phyloP scores from a whole-genome alignment of 92 coral and sea anemone genomes.

The Epizoanthus stellaris region DNA sequence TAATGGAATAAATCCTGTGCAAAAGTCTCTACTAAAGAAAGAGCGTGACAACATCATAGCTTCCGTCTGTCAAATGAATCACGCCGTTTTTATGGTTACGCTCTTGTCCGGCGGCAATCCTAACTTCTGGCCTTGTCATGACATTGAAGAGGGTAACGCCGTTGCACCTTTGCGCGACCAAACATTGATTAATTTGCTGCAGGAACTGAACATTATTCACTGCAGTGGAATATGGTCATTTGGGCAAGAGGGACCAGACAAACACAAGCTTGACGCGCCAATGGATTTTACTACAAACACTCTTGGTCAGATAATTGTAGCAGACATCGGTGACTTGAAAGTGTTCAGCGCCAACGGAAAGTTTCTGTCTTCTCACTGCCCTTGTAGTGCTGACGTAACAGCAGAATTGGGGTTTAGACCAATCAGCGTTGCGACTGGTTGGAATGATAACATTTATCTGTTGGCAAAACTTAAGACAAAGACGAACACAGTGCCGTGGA shows the following conservation, averaged over 20 bases:
- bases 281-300: slow-evolving; percentile 26
- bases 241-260: slow-evolving; percentile 2
- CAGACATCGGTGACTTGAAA: slow-evolving; percentile 27
- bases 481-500: background rate
- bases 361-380: slow-evolving; percentile 9
- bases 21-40: background rate
- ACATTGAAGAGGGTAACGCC: background rate
- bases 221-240: slow-evolving; percentile 34
- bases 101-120: slow-evolving; percentile 22
- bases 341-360: slow-evolving; percentile 30
- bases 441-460: slow-evolving; percentile 21
- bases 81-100: slow-evolving; percentile 38
- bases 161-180: background rate
- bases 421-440: slow-evolving; percentile 28
- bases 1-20: background rate
- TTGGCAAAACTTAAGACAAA: background rate
- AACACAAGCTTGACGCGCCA: slow-evolving; percentile 3
- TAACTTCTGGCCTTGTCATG: slow-evolving; percentile 11
- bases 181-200: slow-evolving; percentile 6
- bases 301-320: slow-evolving; percentile 18
- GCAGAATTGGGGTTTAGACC: slow-evolving; percentile 30
- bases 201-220: slow-evolving; percentile 14
- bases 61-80: slow-evolving; percentile 36
- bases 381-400: slow-evolving; percentile 5
- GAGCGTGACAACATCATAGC: slow-evolving; percentile 16